phyloP scores from a whole-genome alignment of 2,888 invertebrate species.

The Neelides folsomi region DNA sequence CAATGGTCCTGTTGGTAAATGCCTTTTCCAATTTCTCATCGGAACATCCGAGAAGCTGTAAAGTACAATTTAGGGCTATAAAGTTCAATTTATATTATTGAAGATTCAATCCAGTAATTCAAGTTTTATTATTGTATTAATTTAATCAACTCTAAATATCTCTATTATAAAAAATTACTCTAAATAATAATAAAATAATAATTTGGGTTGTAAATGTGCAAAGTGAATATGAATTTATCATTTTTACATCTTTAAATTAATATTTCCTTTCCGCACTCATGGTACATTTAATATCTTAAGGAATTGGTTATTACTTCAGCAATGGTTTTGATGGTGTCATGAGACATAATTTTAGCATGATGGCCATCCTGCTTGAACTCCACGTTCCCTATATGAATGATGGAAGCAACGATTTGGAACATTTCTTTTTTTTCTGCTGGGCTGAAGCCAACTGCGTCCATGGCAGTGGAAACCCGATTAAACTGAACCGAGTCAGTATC shows the following conservation, averaged over 20 bases:
- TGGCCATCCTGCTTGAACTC: constrained; percentile 62
- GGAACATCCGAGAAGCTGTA: constrained; percentile 60
- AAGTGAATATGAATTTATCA: no score
- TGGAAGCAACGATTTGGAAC: constrained; percentile 66
- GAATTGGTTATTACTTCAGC: constrained; percentile 47
- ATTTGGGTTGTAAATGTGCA: no score
- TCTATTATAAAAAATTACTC: no score
- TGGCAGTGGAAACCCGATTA: constrained; percentile 54
- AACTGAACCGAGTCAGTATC: constrained; percentile 53
- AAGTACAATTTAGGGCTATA: no score
- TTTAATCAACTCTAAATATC: no score
- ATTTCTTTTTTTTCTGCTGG: constrained; percentile 58
- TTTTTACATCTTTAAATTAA: no score
- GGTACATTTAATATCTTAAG: no score
- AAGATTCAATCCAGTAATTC: no score
- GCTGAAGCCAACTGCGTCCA: constrained; percentile 63
- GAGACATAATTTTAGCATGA: constrained; percentile 52
- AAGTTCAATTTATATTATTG: no score
- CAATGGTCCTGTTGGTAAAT: constrained; percentile 71
- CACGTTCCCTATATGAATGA: constrained; percentile 76
- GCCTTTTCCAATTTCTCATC: constrained; percentile 52
- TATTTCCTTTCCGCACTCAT: no score
- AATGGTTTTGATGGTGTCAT: constrained; percentile 51
- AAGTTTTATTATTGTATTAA: no score
- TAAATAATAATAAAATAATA: no score